Evolutionary conservation across 2,888 invertebrate species (phyloP), one percentile per base, ranked within the genome.

Genomic region (Drosophila cracens): DNA sequence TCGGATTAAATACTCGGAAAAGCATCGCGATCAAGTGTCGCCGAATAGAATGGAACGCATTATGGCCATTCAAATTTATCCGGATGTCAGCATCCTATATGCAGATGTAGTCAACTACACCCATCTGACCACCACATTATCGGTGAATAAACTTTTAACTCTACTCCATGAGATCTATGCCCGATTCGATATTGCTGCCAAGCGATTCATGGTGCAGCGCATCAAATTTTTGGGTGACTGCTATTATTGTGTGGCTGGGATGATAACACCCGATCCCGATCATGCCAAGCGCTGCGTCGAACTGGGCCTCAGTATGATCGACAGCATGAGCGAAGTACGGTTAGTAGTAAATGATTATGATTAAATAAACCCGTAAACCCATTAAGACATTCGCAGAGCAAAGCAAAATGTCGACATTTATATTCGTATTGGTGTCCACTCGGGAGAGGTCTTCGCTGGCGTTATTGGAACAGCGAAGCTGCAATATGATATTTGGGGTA

Each of bases 341-440:
- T 80, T 5, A 4, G 81, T 66, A 25, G 13, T 21, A 38, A 38
- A 38, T 11, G 4, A 13, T 56, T 38, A 6, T 3, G 1, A 49
- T 18, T 27, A 4, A n/a, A 8, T 11, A 10, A 25, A 13, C 13
- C 7, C 13, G 29, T n/a, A 18, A 3, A 1, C 18, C 18, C 11
- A 21, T 16, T 31, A n/a, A 29, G 10, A 21, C 10, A 5, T 16
- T 31, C 6, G 34, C 13, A 78, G 78, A 29, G 95, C 96, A 80
- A 95, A 96, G 34, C 95, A 97, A 21, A 94, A 95, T 11, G 94
- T 98, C 34, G 95, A 97, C 87, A 97, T 99, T 56, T 97, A 99
- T 90, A 99, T 99, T 98, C 94, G 99, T 81, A 99, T 99, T 77
- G 99, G 99, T 0, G 96, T 99, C 0, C 99, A 99, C 92, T 97